Percentiles rank a stretch among this genome's conserved stretches.
Evolutionary conservation across 2,113 vertebrate species (phyloP).

Genomic region (Anolis sagrei): DNA sequence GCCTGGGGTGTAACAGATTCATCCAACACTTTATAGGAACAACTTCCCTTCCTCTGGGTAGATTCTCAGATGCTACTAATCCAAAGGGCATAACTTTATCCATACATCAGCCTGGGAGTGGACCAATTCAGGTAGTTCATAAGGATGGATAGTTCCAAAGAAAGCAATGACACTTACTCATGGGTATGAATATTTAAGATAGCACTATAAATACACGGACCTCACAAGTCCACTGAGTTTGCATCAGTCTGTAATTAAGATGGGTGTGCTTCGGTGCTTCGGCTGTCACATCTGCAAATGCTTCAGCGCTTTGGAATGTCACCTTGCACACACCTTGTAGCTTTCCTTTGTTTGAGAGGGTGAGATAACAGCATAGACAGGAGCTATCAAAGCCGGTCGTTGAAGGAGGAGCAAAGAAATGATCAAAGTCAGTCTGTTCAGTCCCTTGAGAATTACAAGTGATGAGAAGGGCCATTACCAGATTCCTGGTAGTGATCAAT

Average conservation of each 20-base stretch:
- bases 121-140: background rate
- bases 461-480: conserved; percentile 3
- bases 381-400: background rate
- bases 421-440: conserved; percentile 7
- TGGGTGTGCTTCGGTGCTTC: fast-evolving
- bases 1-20: too few relatives aligned
- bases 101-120: background rate
- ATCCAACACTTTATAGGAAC: background rate
- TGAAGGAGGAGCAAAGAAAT: background rate
- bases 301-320: conserved; percentile 12
- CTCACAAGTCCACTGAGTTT: background rate
- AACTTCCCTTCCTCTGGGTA: background rate
- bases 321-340: fast-evolving
- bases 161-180: background rate
- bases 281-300: background rate
- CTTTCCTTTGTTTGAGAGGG: conserved; percentile 13
- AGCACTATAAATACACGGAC: background rate
- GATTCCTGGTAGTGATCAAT: conserved; percentile 10
- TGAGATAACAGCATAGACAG: background rate
- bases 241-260: background rate
- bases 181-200: background rate
- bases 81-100: background rate
- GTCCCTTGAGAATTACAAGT: background rate
- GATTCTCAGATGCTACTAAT: background rate
- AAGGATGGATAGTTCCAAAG: background rate